Base-by-base conservation (phyloP, 2,113 vertebrate species). In the Lynx canadensis region DNA sequence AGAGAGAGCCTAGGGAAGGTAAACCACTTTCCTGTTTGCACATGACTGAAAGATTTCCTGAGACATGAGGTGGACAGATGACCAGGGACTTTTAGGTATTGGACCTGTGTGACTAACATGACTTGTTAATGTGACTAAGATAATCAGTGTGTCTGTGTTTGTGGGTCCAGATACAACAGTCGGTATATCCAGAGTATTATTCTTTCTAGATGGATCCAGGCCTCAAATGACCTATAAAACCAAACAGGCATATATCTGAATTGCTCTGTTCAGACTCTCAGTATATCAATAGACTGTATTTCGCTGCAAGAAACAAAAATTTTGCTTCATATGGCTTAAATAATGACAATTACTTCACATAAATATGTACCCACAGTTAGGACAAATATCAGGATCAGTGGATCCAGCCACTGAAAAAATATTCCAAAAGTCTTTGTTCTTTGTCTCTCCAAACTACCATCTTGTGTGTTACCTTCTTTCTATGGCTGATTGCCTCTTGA, bases 11-110 rank as follows among this genome's bases (percentile, higher is more conserved):
- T 18, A 41, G 2, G 7, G 0, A 82, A 4, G 15, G 1, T 57
- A 6, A 11, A 2, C 0, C 0, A 0, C 15, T 27, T 76, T 81
- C 16, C 29, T 38, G 3, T 50, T 50, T 60, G 25, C 19, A 31
- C 1, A n/a, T 48, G 19, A 33, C 19, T 69, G 57, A 87, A 9
- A 31, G 14, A 14, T 79, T 68, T 68, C 21, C 14, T 74, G 10
- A 89, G 27, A 45, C 2, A 0, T 55, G 21, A 9, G 0, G 12
- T 63, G 27, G 31, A 6, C 33, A 85, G 7, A 27, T 80, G 18
- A 4, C 25, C 29, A 57, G 15, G 8, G 12, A n/a, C 0, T 27
- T 73, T 88, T 84, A 36, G 18, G 27, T 60, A 7, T 0, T 71
- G 18, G 33, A 50, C 5, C 21, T 83, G 1, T 85, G 18, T 63